Evolutionary conservation across 1,140 invertebrate genomes (phyloP).

Genomic region (Muscidifurax raptorellus): DNA sequence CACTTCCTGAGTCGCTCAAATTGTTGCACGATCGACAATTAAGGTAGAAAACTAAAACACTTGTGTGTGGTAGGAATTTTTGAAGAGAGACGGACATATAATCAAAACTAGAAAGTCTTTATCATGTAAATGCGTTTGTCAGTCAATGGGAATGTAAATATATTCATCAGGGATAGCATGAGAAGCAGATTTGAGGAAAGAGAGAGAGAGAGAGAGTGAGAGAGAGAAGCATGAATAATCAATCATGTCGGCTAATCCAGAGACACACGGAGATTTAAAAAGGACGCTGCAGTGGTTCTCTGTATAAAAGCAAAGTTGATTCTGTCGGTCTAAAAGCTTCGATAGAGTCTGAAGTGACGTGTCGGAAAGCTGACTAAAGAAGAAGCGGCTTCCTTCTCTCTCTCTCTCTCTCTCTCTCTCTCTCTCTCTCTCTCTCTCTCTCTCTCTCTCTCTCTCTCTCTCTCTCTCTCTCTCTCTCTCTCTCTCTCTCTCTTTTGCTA

Average conservation of each 20-base stretch:
- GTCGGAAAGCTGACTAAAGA: background rate
- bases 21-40: background rate
- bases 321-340: background rate
- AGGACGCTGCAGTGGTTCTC: background rate
- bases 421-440: background rate
- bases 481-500: background rate
- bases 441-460: background rate
- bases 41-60: too few relatives aligned
- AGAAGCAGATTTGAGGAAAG: background rate
- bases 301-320: background rate
- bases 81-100: too few relatives aligned
- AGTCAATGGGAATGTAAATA: background rate
- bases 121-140: too few relatives aligned
- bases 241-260: background rate
- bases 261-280: background rate
- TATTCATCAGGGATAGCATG: too few relatives aligned
- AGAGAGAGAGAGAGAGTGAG: too few relatives aligned
- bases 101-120: too few relatives aligned
- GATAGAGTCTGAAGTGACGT: background rate
- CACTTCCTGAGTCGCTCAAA: background rate
- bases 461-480: background rate
- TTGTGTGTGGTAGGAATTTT: too few relatives aligned
- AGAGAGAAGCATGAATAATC: background rate
- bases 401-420: background rate
- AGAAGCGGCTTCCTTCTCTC: background rate